Evolutionary conservation across 1,140 invertebrate species (phyloP).

Genomic region (Polyergus mexicanus): DNA sequence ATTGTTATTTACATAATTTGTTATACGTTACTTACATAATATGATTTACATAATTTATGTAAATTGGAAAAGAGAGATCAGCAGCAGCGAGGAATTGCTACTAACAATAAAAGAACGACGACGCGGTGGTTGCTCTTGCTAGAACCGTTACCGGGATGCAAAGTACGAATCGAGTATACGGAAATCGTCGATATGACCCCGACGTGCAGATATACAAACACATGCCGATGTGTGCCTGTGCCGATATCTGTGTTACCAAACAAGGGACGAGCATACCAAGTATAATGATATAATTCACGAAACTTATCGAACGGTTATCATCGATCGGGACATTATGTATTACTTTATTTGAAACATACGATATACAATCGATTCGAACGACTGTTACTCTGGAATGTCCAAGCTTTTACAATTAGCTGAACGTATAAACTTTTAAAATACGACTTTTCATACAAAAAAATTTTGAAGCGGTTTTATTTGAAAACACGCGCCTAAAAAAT

Average conservation of each 20-base stretch:
- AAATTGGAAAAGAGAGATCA: slow-evolving; percentile 39
- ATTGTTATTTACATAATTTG: no score
- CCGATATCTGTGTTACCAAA: slow-evolving; percentile 50
- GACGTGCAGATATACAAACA: slow-evolving; percentile 71
- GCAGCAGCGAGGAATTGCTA: neutral
- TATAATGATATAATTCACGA: slow-evolving; percentile 6
- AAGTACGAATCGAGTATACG: slow-evolving; percentile 63
- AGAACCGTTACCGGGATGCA: slow-evolving; percentile 68
- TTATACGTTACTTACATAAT: no score
- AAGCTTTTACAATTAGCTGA: neutral
- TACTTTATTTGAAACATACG: neutral
- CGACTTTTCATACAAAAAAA: neutral
- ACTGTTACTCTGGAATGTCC: neutral
- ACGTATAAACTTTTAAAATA: neutral
- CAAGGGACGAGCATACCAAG: slow-evolving; percentile 6
- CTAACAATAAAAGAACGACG: slow-evolving; percentile 1
- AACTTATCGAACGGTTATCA: slow-evolving; percentile 18
- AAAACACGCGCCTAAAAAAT: neutral
- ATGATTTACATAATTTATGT: slow-evolving; percentile 56
- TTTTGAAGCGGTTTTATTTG: neutral
- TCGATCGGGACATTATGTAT: neutral
- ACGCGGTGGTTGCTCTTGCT: slow-evolving; percentile 5
- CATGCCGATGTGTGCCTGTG: slow-evolving; percentile 37
- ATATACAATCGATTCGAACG: neutral
- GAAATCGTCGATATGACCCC: slow-evolving; percentile 62